Evolutionary conservation across 1,140 invertebrate genomes (phyloP), one percentile per base, ranked within the genome.

Genomic region (Cotesia vestalis): DNA sequence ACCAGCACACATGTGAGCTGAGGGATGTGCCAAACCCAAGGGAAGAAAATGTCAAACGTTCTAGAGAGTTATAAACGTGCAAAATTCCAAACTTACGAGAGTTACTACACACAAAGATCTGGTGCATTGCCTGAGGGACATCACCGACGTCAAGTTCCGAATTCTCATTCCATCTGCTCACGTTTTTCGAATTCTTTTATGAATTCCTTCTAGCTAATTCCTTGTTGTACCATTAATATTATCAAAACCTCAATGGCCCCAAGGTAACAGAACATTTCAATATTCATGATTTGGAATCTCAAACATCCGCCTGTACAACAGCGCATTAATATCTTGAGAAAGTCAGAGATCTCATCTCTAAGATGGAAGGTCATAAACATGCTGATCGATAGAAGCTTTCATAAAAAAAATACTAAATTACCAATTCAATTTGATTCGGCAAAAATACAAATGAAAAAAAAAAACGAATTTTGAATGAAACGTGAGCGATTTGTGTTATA

Each of bases 31-130:
- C 6, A 40, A 67, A 67, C 66, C 27, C 52, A 8, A 67, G 20
- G 46, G 51, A 36, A 53, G 66, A 67, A 55, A 64, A 67, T 67
- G 66, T 67, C 66, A 67, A 67, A 67, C 66, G 66, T 67, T 51
- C 46, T 20, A 51, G 63, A 27, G 66, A 67, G 40, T 67, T 53
- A 67, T 67, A 67, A 55, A 14, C 66, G 17, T 51, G 51, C 66
- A n/a, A 67, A 67, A 67, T 67, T 67, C 66, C 66, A 9, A 55
- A 67, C 17, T 67, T 27, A 67, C 66, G 27, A 55, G 51, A 51
- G 34, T 36, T 17, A 52, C 40, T 17, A 52, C 40, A 53, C 66
- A 20, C 51, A 27, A 11, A 67, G 40, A 46, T 46, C 40, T 46
- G 27, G 27, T 27, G 40, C 40, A 55, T 51, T 55, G 51, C 66